Evolutionary conservation across 2,888 invertebrate genomes (phyloP).

Genomic region (Idaea straminata): DNA sequence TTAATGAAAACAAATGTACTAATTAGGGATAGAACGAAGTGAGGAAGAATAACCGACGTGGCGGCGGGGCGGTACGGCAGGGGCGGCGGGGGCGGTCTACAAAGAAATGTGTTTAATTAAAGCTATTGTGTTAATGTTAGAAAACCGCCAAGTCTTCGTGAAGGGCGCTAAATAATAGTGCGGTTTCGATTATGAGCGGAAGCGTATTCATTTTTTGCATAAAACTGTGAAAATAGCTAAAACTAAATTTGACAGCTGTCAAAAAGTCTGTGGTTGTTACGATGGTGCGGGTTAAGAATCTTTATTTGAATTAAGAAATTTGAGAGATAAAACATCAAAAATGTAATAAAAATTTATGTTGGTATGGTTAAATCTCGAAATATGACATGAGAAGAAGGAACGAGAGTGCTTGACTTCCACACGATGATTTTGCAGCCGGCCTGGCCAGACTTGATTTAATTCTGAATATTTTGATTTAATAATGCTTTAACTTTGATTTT

Average conservation of each 20-base stretch:
- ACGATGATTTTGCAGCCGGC: no score
- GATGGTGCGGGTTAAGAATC: neutral
- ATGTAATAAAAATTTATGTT: no score
- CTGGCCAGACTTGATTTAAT: no score
- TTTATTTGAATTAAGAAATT: no score
- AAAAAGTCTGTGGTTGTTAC: neutral
- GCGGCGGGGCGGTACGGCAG: no score
- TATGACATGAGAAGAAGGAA: no score
- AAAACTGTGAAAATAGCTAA: conserved; percentile 3
- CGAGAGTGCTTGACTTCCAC: no score
- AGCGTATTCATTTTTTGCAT: conserved; percentile 14
- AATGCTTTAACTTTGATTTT: no score
- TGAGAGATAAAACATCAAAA: no score
- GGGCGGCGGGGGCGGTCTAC: conserved; percentile 27
- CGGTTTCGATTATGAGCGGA: conserved; percentile 23
- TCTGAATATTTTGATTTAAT: no score
- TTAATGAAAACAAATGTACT: neutral
- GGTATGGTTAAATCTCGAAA: no score
- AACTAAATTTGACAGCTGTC: neutral
- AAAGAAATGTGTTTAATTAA: conserved; percentile 71
- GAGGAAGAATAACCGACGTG: conserved; percentile 19
- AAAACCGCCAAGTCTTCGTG: conserved; percentile 41
- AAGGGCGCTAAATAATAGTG: conserved; percentile 40
- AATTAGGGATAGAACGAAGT: conserved; percentile 4
- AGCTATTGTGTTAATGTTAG: conserved; percentile 27